These are phyloP conservation scores for Eremobia ochroleuca DNA, from an alignment of 2,888 invertebrate species.

Conservation along the genomic window DNA sequence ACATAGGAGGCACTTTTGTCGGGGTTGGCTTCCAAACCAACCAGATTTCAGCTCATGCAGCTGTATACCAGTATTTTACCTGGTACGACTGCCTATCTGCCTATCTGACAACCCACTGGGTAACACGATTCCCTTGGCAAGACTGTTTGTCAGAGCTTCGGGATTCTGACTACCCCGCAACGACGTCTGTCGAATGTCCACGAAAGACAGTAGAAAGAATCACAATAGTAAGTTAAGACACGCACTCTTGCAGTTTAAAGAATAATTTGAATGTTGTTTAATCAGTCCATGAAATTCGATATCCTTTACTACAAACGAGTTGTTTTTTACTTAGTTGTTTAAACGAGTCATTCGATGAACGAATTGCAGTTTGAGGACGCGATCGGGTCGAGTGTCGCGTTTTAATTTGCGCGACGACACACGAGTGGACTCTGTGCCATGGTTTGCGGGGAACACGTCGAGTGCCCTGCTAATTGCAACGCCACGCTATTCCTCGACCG, in stretches of 20 bases:
- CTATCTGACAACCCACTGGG: not conserved
- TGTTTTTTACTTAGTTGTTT: constrained; percentile 68
- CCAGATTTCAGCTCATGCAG: not conserved
- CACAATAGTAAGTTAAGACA: not conserved
- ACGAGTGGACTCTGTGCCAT: constrained; percentile 85
- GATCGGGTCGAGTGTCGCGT: constrained; percentile 87
- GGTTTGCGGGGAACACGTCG: constrained; percentile 84
- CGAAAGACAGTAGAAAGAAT: constrained; percentile 6
- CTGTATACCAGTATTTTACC: not conserved
- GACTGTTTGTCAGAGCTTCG: too few relatives aligned
- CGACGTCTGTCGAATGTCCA: not conserved
- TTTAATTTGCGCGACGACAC: constrained; percentile 91
- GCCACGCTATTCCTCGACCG: constrained; percentile 79
- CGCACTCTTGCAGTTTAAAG: not conserved
- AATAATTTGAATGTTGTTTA: constrained; percentile 42
- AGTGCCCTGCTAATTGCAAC: constrained; percentile 90
- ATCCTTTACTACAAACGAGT: constrained; percentile 44
- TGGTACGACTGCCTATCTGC: not conserved
- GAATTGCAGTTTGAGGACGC: constrained; percentile 84
- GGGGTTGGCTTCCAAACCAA: not conserved
- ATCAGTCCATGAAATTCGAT: constrained; percentile 52
- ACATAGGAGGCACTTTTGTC: not conserved
- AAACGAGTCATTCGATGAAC: constrained; percentile 82
- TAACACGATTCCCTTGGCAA: too few relatives aligned
- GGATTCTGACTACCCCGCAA: too few relatives aligned